phyloP scores from a whole-genome alignment of 2,797 vertebrate genomes.

The Brachyalestes nurse region DNA sequence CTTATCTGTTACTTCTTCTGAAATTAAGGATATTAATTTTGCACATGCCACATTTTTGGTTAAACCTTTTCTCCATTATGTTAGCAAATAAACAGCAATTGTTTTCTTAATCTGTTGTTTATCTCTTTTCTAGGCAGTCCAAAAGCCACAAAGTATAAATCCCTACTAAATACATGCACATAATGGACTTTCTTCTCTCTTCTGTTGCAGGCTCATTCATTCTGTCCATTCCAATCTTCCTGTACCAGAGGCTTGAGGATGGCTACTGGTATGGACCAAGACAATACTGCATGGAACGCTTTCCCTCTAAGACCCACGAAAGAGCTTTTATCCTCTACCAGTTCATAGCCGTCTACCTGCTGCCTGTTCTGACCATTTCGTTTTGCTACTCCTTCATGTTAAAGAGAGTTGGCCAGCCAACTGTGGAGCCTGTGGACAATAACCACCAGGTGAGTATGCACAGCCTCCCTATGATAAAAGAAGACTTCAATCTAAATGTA shows the following conservation, averaged over 20 bases:
- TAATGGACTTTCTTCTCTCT: neutral
- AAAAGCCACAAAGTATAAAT: too few relatives aligned
- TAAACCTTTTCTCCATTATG: too few relatives aligned
- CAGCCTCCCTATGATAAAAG: neutral
- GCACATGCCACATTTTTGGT: too few relatives aligned
- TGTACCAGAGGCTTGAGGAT: constrained; percentile 84
- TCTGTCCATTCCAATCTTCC: constrained; percentile 80
- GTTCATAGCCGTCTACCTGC: constrained; percentile 82
- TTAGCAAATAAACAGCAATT: too few relatives aligned
- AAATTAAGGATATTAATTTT: neutral
- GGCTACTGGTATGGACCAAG: constrained; percentile 86
- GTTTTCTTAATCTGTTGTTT: too few relatives aligned
- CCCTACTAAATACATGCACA: neutral
- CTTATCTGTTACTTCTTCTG: neutral
- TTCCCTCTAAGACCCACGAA: constrained; percentile 83
- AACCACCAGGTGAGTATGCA: constrained; percentile 78
- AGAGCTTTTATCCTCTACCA: constrained; percentile 85
- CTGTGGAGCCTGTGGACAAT: constrained; percentile 82
- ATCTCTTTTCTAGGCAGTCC: too few relatives aligned
- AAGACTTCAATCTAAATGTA: neutral
- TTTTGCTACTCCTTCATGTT: constrained; percentile 86
- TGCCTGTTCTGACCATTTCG: constrained; percentile 84
- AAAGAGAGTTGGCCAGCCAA: constrained; percentile 82
- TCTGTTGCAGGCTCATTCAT: constrained; percentile 79
- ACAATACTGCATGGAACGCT: constrained; percentile 84